Percentiles rank a stretch among this genome's conserved stretches.
Evolutionary conservation across 2,888 invertebrate species (phyloP).

Genomic region (Odontothrips loti): DNA sequence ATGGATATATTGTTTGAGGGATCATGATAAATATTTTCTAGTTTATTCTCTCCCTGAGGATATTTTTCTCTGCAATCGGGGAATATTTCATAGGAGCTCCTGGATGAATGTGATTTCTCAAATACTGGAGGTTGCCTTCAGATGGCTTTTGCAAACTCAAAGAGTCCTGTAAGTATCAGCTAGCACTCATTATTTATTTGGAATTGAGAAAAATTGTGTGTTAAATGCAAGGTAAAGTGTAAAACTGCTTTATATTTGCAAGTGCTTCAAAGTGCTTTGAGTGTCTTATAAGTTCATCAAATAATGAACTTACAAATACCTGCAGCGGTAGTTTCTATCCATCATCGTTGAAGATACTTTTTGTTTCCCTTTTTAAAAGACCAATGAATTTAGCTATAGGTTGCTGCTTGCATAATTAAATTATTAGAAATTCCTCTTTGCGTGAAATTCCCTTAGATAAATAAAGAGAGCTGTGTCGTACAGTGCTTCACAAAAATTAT

Average conservation of each 20-base stretch:
- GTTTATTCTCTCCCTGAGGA: background rate
- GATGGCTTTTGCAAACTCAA: too few species aligned
- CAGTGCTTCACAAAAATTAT: too few species aligned
- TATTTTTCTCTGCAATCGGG: background rate
- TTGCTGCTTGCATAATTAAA: background rate
- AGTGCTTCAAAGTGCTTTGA: background rate
- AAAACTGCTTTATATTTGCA: background rate
- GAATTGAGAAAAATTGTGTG: background rate
- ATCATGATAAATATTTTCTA: background rate
- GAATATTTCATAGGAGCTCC: background rate
- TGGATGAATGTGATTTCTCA: background rate
- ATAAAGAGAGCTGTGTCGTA: background rate
- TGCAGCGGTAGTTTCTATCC: background rate
- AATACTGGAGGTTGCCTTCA: too few species aligned
- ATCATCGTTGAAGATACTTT: background rate
- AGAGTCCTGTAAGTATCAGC: too few species aligned
- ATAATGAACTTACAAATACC: background rate
- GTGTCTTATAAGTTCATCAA: background rate
- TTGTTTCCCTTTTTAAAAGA: background rate
- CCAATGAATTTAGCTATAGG: background rate
- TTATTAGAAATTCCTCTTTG: background rate
- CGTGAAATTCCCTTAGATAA: too few species aligned
- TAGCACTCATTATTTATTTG: background rate
- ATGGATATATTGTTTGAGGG: background rate
- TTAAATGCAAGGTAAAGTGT: background rate